phyloP scores from a whole-genome alignment of 1,140 invertebrate genomes.

The Panagrolaimus sp. region DNA sequence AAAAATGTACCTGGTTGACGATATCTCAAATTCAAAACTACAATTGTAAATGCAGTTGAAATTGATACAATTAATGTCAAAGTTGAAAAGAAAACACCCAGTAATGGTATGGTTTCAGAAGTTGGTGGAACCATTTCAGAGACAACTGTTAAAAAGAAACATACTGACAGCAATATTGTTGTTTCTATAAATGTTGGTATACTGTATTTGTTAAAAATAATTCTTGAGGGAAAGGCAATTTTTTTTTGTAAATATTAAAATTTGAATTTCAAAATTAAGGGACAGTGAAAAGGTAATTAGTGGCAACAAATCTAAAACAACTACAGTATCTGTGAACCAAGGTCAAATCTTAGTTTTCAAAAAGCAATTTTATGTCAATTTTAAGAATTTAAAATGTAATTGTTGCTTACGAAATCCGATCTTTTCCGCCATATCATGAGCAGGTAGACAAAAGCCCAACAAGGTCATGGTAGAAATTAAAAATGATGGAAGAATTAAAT shows the following conservation, averaged over 20 bases:
- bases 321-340: no score
- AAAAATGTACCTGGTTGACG: no score
- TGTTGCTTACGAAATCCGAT: conserved; percentile 42
- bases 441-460: conserved; percentile 91
- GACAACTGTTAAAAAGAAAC: conserved; percentile 59
- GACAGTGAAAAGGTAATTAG: no score
- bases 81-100: conserved; percentile 65
- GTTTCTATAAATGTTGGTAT: conserved; percentile 72
- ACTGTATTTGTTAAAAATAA: no score
- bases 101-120: conserved; percentile 88
- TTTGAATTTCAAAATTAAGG: no score
- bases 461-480: conserved; percentile 96
- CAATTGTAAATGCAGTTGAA: conserved; percentile 40
- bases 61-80: conserved; percentile 38
- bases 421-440: conserved; percentile 59
- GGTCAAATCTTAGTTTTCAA: no score
- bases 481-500: conserved; percentile 95
- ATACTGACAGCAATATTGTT: conserved; percentile 63
- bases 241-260: no score
- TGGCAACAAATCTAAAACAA: no score
- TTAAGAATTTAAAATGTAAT: no score
- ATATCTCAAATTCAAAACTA: conserved; percentile 37
- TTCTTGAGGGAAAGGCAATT: no score
- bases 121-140: conserved; percentile 79
- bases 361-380: no score